Conservation (phyloP, 2,888 invertebrate species). For the Arge pagana region DNA sequence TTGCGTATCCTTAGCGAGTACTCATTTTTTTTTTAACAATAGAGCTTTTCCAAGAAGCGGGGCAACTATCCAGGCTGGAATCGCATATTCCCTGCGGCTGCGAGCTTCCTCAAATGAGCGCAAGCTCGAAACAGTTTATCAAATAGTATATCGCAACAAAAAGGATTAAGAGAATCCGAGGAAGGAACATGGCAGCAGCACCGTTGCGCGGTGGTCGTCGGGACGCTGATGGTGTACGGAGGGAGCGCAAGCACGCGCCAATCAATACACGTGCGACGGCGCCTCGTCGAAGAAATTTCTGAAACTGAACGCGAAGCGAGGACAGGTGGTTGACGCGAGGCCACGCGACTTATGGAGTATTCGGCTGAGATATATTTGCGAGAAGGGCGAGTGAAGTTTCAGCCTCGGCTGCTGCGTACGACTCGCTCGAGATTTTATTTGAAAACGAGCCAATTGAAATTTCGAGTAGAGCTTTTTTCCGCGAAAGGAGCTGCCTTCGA, state of each 20-base stretch:
- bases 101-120: constrained; percentile 23
- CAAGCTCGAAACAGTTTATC: constrained; percentile 22
- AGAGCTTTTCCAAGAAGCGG: no score
- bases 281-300: constrained; percentile 45
- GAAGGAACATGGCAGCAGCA: constrained; percentile 22
- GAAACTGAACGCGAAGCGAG: constrained; percentile 30
- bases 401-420: no score
- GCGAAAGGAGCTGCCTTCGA: no score
- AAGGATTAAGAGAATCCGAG: constrained; percentile 3
- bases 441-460: no score
- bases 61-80: constrained; percentile 13
- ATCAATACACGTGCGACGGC: constrained; percentile 50
- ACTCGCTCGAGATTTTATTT: no score
- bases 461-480: no score
- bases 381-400: no score
- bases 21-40: no score
- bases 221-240: no score
- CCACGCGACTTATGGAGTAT: constrained; percentile 14
- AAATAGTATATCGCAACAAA: constrained; percentile 16
- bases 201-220: constrained; percentile 43
- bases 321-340: constrained; percentile 19
- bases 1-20: no score
- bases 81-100: constrained; percentile 23
- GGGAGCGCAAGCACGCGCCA: constrained; percentile 40
- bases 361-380: no score